Percentiles rank a stretch among this genome's conserved stretches.
Conservation (phyloP, 2,113 vertebrate genomes). For the Gnathonemus longibarbis region DNA sequence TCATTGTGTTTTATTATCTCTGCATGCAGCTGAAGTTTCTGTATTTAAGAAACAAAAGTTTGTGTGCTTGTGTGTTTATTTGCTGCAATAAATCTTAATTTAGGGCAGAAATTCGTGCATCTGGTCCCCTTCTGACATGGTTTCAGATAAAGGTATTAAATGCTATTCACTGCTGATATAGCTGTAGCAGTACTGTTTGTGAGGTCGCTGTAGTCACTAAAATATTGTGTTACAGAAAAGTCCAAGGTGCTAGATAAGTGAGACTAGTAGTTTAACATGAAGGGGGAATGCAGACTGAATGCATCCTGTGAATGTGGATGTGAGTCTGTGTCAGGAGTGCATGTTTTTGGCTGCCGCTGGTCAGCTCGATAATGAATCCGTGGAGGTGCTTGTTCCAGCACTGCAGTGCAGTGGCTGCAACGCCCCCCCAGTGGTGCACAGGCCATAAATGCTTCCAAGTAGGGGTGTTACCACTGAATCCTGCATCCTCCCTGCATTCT, state of each 20-base stretch:
- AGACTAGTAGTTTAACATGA: not conserved
- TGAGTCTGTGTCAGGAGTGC: not conserved
- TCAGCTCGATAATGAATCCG: conserved; percentile 8
- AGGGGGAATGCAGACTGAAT: not conserved
- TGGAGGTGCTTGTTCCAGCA: conserved; percentile 5
- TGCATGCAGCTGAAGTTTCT: not conserved
- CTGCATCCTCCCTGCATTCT: not conserved
- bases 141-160: not conserved
- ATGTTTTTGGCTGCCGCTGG: not conserved
- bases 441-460: not conserved
- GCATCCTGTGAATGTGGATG: not conserved
- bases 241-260: not conserved
- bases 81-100: not conserved
- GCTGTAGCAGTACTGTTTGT: not conserved
- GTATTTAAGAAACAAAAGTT: not conserved
- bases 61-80: not conserved
- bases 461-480: not conserved
- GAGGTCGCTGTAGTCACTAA: not conserved
- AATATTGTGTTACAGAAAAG: not conserved
- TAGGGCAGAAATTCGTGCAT: not conserved
- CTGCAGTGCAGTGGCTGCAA: not conserved
- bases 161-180: not conserved
- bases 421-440: not conserved
- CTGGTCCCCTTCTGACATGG: not conserved
- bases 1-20: not conserved